Evolutionary conservation across 2,888 invertebrate genomes (phyloP), one percentile per base, ranked within the genome.

Genomic region (Atrina japonica): DNA sequence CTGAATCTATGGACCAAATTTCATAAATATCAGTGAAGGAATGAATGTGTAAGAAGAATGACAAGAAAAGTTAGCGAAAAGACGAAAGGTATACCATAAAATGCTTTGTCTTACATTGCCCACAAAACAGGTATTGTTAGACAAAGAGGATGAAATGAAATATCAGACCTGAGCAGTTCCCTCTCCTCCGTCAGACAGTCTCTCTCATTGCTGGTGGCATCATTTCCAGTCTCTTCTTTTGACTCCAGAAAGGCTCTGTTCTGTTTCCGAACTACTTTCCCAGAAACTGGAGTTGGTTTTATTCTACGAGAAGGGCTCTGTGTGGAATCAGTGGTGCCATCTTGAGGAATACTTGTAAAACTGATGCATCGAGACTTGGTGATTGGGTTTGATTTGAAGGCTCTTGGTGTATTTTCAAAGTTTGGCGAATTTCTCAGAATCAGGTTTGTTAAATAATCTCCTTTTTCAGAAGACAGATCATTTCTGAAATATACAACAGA

Each of bases 231-330:
- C 41, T 73, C 76, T 59, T 77, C 73, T 47, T 80, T 70, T 11
- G 77, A 73, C 18, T 77, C 78, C 43, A 78, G 40, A 66, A 83
- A 83, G 1, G 74, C 78, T 58, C 75, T 70, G 53, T 78, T 82
- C 61, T 78, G 75, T 14, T 73, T 68, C 23, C 70, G 61, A 25
- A 73, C 71, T 43, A 71, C 75, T 30, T 78, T 81, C 35, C 64
- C 70, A 30, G 76, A 75, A 7, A 83, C 69, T 18, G 78, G 72
- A 14, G 83, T 83, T 2, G 82, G 82, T 30, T 77, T 82, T 30
- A 82, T 82, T 49, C 82, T 63, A 45, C 82, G 65, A 7, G 75
- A 65, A 1, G 76, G 70, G 16, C 49, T 53, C 30, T 67, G 47
- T 25, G 21, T 18, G 16, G 55, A 25, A 23, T 66, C 61, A 21